Percentiles rank a stretch among this genome's conserved stretches.
These are phyloP conservation scores for Eucera pruinosa DNA, from an alignment of 2,888 invertebrate genomes.

Conservation along the genomic window DNA sequence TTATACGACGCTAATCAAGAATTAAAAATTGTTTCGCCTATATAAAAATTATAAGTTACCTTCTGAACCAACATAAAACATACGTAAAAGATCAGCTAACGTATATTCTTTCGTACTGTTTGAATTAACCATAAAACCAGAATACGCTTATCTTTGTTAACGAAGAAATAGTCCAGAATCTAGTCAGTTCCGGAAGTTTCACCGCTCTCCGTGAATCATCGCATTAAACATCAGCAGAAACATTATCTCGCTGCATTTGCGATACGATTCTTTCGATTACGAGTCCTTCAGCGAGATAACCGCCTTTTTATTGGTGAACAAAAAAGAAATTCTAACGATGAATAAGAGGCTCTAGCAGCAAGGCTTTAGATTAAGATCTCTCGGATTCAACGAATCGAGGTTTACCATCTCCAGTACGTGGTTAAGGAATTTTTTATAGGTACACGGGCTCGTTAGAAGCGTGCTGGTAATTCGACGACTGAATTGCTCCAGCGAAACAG, in stretches of 20 bases:
- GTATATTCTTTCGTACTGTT: background rate
- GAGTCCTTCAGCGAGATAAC: slow-evolving; percentile 9
- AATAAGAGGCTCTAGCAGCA: slow-evolving; percentile 1
- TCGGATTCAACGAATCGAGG: slow-evolving; percentile 19
- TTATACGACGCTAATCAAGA: no score
- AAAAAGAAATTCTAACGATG: background rate
- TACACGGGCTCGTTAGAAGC: slow-evolving; percentile 20
- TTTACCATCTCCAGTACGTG: slow-evolving; percentile 10
- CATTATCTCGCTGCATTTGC: slow-evolving; percentile 9
- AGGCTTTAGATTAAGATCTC: slow-evolving; percentile 9
- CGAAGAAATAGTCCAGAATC: slow-evolving; percentile 7
- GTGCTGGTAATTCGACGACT: slow-evolving; percentile 46
- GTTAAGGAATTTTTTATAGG: slow-evolving; percentile 19
- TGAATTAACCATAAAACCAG: background rate
- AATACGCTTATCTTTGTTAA: slow-evolving; percentile 7
- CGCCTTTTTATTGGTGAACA: background rate
- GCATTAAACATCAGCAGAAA: slow-evolving; percentile 19
- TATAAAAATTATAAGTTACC: no score
- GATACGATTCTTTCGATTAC: slow-evolving; percentile 2
- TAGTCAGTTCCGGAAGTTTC: slow-evolving; percentile 14
- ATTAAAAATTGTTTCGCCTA: no score
- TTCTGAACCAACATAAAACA: no score
- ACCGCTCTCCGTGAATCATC: slow-evolving; percentile 12
- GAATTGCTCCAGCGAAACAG: slow-evolving; percentile 32
- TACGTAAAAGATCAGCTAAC: background rate